Evolutionary conservation across 2,888 invertebrate genomes (phyloP).

Genomic region (Oxytorus armatus): DNA sequence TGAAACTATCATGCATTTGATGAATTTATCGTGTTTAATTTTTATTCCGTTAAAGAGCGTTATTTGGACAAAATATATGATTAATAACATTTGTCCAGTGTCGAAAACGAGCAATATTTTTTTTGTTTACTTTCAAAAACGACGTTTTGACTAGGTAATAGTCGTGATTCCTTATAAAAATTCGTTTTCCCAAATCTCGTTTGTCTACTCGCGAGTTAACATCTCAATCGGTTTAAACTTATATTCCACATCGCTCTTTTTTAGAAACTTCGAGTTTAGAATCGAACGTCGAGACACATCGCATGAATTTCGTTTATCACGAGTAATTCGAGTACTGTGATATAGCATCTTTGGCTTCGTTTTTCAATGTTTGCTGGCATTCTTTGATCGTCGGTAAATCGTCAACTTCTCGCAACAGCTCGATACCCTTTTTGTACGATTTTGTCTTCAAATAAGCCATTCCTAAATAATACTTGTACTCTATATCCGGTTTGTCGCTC

Average conservation of each 20-base stretch:
- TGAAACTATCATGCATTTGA: too few relatives aligned
- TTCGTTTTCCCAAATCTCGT: not conserved
- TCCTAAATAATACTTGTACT: slow-evolving; percentile 86
- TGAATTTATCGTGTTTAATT: too few relatives aligned
- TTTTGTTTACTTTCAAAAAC: not conserved
- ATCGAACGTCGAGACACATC: too few relatives aligned
- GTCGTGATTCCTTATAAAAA: not conserved
- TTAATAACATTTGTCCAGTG: not conserved
- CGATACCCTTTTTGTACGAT: slow-evolving; percentile 85
- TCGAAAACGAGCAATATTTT: too few relatives aligned
- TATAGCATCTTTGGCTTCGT: slow-evolving; percentile 77
- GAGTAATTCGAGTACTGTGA: slow-evolving; percentile 76
- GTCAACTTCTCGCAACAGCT: slow-evolving; percentile 84
- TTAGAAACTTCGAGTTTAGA: not conserved
- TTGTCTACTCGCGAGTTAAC: not conserved
- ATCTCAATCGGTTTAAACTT: not conserved
- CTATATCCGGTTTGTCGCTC: slow-evolving; percentile 86
- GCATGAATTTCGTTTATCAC: too few relatives aligned
- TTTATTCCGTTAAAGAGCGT: too few relatives aligned
- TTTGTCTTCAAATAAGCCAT: slow-evolving; percentile 86
- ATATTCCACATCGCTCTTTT: not conserved
- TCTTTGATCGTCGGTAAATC: slow-evolving; percentile 68
- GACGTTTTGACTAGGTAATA: not conserved
- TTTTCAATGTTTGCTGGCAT: slow-evolving; percentile 73
- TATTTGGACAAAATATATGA: too few relatives aligned